phyloP scores from a whole-genome alignment of 1,140 invertebrate genomes.

The Copidosoma floridanum region DNA sequence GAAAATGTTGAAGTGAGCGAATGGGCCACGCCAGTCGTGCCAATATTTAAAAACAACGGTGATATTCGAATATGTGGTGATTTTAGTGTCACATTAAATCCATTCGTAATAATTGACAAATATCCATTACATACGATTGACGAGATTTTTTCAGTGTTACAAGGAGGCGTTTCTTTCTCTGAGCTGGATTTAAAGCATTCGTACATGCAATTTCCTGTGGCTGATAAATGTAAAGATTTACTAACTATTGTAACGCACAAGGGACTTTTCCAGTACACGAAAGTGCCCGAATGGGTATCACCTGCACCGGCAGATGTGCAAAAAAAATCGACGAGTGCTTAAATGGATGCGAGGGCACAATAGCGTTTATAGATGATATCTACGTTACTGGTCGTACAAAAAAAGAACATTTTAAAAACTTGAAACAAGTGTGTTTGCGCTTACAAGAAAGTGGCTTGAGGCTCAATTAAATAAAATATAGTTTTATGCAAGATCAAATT shows the following conservation, averaged over 20 bases:
- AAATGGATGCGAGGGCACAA: slow-evolving; percentile 13
- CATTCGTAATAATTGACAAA: not conserved
- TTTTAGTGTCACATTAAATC: not conserved
- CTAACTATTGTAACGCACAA: not conserved
- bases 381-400: slow-evolving; percentile 14
- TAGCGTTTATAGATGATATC: slow-evolving; percentile 30
- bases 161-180: not conserved
- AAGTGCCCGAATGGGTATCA: not conserved
- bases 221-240: not conserved
- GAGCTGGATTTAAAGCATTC: not conserved
- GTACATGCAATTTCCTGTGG: no score
- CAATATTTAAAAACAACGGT: no score
- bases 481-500: slow-evolving; percentile 16
- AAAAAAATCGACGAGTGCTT: slow-evolving; percentile 29
- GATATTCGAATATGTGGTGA: no score
- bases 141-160: not conserved
- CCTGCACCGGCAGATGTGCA: not conserved
- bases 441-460: slow-evolving; percentile 18
- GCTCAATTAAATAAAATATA: slow-evolving; percentile 24
- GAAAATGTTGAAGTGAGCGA: not conserved
- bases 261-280: not conserved
- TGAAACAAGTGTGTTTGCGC: slow-evolving; percentile 17
- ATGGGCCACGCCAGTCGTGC: not conserved
- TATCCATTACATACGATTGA: not conserved
- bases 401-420: slow-evolving; percentile 9